Conservation (phyloP, 2,113 vertebrate species). For the Chionomys nivalis region DNA sequence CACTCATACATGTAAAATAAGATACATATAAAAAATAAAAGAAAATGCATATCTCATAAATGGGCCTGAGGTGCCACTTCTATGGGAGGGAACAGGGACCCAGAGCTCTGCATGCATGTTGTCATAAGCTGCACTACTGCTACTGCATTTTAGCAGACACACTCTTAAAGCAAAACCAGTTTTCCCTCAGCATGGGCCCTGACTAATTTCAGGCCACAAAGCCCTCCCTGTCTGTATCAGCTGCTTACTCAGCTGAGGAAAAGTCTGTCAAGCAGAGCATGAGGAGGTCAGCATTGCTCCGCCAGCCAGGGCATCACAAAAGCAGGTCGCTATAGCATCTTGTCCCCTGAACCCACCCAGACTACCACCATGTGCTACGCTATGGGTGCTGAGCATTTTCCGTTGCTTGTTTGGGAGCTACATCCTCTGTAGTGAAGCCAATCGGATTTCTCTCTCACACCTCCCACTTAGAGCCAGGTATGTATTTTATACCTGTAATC, state of each 20-base stretch:
- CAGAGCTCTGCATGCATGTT: background rate
- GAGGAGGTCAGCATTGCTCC: background rate
- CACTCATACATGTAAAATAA: background rate
- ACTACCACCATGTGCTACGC: background rate
- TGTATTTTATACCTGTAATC: background rate
- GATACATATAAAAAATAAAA: background rate
- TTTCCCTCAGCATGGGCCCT: background rate
- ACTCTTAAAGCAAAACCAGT: conserved; percentile 66
- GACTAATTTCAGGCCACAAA: background rate
- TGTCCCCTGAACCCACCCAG: background rate
- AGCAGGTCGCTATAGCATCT: fast-evolving
- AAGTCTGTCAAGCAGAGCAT: background rate
- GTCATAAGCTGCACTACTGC: conserved; percentile 18
- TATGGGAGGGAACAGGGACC: background rate
- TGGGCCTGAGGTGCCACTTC: background rate
- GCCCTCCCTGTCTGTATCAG: background rate
- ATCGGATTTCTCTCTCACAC: conserved; percentile 8
- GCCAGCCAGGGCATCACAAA: background rate
- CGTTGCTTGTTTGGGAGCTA: background rate
- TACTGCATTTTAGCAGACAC: conserved; percentile 63
- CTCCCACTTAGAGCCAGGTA: background rate
- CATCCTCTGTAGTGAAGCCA: conserved; percentile 8
- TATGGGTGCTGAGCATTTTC: background rate
- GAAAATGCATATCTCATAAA: background rate
- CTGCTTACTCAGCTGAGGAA: background rate